Evolutionary conservation across 1,140 invertebrate genomes (phyloP).

Genomic region (Zaprionus camerounensis): DNA sequence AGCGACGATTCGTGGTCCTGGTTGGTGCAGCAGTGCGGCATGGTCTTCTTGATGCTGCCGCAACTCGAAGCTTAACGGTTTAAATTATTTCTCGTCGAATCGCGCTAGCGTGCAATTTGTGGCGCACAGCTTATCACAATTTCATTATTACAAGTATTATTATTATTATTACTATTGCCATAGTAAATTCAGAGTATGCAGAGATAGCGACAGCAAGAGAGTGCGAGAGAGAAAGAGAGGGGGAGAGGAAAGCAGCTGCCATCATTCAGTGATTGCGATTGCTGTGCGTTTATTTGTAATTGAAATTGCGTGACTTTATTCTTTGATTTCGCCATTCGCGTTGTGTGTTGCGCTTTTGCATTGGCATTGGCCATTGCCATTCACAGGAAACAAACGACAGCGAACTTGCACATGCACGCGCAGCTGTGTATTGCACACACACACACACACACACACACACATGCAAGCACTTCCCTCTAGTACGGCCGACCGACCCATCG

Average conservation of each 20-base stretch:
- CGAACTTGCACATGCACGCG: conserved; percentile 39
- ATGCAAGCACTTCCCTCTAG: neutral
- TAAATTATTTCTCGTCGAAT: conserved; percentile 68
- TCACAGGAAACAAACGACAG: conserved; percentile 43
- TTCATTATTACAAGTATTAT: conserved; percentile 75
- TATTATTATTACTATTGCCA: conserved; percentile 57
- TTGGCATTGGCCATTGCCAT: conserved; percentile 52
- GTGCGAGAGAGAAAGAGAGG: neutral
- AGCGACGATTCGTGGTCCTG: neutral
- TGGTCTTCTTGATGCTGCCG: conserved; percentile 57
- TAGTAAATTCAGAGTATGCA: conserved; percentile 28
- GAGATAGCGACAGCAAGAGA: conserved; percentile 5
- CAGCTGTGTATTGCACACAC: conserved; percentile 30
- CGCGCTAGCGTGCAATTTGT: conserved; percentile 77
- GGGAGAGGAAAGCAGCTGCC: conserved; percentile 25
- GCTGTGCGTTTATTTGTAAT: conserved; percentile 69
- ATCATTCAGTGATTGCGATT: conserved; percentile 32
- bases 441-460: conserved; percentile 2
- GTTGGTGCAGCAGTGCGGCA: conserved; percentile 26
- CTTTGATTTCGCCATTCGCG: conserved; percentile 67
- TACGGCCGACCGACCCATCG: no score
- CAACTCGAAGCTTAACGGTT: conserved; percentile 67
- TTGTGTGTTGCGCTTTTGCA: conserved; percentile 21
- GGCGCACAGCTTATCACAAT: conserved; percentile 79
- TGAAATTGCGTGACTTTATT: conserved; percentile 82